A percentile compares a stretch with the other conserved stretches of the same genome.
These are phyloP conservation scores for Ceratina japonica DNA, from an alignment of 1,140 invertebrate genomes.

Conservation along the genomic window DNA sequence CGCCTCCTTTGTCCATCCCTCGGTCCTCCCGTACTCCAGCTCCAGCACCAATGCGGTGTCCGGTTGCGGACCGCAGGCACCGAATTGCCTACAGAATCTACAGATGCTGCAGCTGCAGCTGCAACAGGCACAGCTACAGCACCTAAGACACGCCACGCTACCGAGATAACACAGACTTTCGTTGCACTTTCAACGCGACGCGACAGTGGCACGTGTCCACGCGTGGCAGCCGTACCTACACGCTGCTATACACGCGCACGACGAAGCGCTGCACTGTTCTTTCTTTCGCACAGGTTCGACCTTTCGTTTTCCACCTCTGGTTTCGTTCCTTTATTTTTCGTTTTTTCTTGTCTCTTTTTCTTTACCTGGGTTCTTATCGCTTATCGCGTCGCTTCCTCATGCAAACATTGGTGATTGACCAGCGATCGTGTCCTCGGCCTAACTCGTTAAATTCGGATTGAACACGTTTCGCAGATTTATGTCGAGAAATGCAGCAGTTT, in stretches of 20 bases:
- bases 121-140: constrained; percentile 70
- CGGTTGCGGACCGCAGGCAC: constrained; percentile 31
- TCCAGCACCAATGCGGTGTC: constrained; percentile 11
- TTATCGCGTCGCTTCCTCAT: not conserved
- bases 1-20: constrained; percentile 56
- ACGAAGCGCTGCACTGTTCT: constrained; percentile 74
- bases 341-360: not conserved
- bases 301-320: constrained; percentile 66
- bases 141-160: constrained; percentile 68
- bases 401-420: too few relatives aligned
- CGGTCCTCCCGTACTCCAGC: constrained; percentile 46
- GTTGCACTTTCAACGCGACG: constrained; percentile 54
- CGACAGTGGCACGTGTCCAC: constrained; percentile 52
- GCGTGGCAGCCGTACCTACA: constrained; percentile 32
- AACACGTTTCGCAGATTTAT: too few relatives aligned
- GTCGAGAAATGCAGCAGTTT: too few relatives aligned
- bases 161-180: constrained; percentile 71
- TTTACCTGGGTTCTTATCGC: not conserved
- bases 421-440: too few relatives aligned
- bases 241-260: constrained; percentile 53
- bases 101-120: constrained; percentile 67
- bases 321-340: constrained; percentile 37
- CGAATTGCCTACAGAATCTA: constrained; percentile 66
- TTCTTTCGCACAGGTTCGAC: constrained; percentile 79
- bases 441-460: too few relatives aligned